Conservation (phyloP, 2,888 invertebrate genomes). For the Phasia obesa region DNA sequence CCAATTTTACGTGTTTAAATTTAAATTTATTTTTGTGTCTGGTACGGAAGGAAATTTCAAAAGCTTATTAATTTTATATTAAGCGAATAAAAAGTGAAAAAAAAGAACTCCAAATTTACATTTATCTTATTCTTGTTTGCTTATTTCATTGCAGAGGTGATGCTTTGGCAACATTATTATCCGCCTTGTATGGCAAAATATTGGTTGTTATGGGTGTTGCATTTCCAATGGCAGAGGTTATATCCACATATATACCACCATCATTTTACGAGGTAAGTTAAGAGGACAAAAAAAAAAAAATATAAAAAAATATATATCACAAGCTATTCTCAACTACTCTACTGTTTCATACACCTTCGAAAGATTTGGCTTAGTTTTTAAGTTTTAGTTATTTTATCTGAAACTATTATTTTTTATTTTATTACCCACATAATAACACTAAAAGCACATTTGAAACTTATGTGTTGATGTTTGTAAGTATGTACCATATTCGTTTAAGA, state of each 20-base stretch:
- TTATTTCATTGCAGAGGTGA: conserved; percentile 86
- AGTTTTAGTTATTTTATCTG: not conserved
- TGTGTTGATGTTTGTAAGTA: not conserved
- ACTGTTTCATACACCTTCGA: not conserved
- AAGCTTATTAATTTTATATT: conserved; percentile 52
- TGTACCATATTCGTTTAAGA: not conserved
- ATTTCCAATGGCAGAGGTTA: conserved; percentile 97
- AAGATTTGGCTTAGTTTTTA: conserved; percentile 17
- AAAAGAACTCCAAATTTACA: not conserved
- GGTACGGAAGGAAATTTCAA: conserved; percentile 41
- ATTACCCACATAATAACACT: conserved; percentile 1
- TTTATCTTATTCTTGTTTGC: conserved; percentile 36
- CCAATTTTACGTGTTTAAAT: not conserved
- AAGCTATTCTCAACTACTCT: too few species aligned
- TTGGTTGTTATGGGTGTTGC: conserved; percentile 97
- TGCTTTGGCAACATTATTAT: conserved; percentile 93
- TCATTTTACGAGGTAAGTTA: conserved; percentile 93
- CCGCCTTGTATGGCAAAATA: conserved; percentile 96
- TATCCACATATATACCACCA: conserved; percentile 96
- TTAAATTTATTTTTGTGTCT: conserved; percentile 33
- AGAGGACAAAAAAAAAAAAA: not conserved
- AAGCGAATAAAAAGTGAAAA: conserved; percentile 10
- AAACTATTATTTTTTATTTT: conserved; percentile 3
- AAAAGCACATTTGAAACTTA: not conserved
- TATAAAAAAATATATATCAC: not conserved